Evolutionary conservation across 2,113 vertebrate species (phyloP), one percentile per base, ranked within the genome.

Genomic region (Dipodomys ordii): DNA sequence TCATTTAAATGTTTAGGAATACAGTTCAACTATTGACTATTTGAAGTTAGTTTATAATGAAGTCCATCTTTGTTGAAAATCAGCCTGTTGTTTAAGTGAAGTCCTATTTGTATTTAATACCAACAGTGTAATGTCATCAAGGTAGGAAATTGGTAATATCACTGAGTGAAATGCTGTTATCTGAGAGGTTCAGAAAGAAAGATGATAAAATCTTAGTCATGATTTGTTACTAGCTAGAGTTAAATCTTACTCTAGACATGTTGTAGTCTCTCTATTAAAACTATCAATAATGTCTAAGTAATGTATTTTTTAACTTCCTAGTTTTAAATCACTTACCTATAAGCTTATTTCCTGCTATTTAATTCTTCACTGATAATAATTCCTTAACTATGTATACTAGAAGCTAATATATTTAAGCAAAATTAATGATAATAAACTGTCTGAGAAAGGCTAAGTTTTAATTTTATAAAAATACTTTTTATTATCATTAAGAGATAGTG

Each of bases 401-500:
- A 85, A 83, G 65, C 2, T 39, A 77, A 6, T 53, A 67, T 62
- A n/a, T 88, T 95, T 94, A 60, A 85, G 60, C 8, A 11, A 77
- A 90, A 90, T 30, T 30, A 87, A 68, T 72, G 19, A n/a, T 32
- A 57, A 57, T 77, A 19, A 76, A 35, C 23, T 35, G 7, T 32
- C 32, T 73, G 32, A 78, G 65, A 94, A 62, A 87, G 1, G 2
- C 13, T 86, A 7, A 0, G 60, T 6, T 90, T 90, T 79, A 67
- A 83, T 83, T 79, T 23, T 92, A 82, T 60, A 53, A 0, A 46
- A 79, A 15, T 74, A 18, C 25, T 92, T 89, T 94, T 69, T 44
- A 90, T 20, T 64, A 0, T 64, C 86, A 81, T 69, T 80, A 49
- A 46, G 73, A 35, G 62, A 69, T 30, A 87, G 30, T 71, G 74